Evolutionary conservation across 2,888 invertebrate species (phyloP).

Genomic region (Arge pagana): DNA sequence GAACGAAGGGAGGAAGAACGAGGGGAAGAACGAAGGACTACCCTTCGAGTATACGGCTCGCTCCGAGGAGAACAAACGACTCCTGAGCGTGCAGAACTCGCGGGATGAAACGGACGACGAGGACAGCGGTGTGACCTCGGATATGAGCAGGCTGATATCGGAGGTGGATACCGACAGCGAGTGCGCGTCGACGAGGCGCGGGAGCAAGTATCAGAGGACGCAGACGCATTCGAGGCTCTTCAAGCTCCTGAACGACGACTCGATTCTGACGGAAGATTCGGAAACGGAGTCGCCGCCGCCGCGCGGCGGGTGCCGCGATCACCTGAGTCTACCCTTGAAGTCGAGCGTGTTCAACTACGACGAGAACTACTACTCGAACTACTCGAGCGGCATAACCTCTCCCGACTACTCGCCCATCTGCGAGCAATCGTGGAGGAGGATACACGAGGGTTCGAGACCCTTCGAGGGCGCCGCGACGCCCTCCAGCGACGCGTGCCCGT

Average conservation of each 20-base stretch:
- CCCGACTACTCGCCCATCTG: constrained; percentile 65
- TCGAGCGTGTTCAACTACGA: constrained; percentile 48
- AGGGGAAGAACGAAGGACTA: background rate
- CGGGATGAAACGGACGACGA: constrained; percentile 63
- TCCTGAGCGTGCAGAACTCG: constrained; percentile 40
- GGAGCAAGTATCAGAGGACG: constrained; percentile 69
- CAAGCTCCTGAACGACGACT: constrained; percentile 67
- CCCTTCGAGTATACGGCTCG: background rate
- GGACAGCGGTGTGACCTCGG: constrained; percentile 73
- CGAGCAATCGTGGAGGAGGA: constrained; percentile 65
- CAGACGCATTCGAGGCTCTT: constrained; percentile 75
- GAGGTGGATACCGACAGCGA: constrained; percentile 70
- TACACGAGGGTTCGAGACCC: constrained; percentile 28
- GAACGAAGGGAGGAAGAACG: constrained; percentile 7
- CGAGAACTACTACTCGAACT: constrained; percentile 52
- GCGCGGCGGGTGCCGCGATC: constrained; percentile 33
- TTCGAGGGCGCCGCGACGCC: constrained; percentile 58
- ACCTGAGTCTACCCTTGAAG: constrained; percentile 38
- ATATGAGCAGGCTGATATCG: constrained; percentile 70
- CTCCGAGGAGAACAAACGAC: constrained; percentile 25
- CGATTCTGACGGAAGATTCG: constrained; percentile 21
- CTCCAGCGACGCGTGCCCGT: too few species aligned
- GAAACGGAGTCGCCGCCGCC: constrained; percentile 22
- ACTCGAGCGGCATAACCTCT: constrained; percentile 46
- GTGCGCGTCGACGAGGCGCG: constrained; percentile 63